A percentile compares a stretch with the other conserved stretches of the same genome.
Evolutionary conservation across 2,888 invertebrate species (phyloP).

Genomic region (Cephus sareptanus): DNA sequence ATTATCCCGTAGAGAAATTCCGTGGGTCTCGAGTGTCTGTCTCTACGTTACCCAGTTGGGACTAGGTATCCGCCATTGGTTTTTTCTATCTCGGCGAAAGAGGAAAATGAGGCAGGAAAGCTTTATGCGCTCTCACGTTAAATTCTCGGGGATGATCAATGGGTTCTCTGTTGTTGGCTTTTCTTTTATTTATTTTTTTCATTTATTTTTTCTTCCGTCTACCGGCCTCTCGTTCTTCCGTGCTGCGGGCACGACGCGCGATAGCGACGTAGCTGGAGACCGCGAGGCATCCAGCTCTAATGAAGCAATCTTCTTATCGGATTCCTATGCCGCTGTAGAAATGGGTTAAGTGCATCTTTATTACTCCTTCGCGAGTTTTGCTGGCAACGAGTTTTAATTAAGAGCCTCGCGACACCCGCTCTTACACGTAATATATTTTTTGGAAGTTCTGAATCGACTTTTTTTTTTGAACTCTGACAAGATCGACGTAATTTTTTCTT

Average conservation of each 20-base stretch:
- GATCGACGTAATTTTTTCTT: not conserved
- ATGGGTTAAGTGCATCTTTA: not conserved
- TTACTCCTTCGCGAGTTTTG: not conserved
- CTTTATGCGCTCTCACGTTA: not conserved
- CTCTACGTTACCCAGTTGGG: not conserved
- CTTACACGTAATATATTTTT: not conserved
- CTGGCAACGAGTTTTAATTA: not conserved
- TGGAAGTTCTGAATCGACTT: not conserved
- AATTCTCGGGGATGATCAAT: not conserved
- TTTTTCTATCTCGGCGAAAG: not conserved
- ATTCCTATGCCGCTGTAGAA: not conserved
- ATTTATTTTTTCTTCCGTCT: not conserved
- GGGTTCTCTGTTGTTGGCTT: not conserved
- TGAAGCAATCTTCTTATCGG: not conserved
- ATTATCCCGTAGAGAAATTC: not conserved
- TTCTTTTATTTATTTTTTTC: not conserved
- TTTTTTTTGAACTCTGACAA: not conserved
- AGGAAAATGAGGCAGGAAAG: not conserved
- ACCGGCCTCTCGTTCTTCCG: not conserved
- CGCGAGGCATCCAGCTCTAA: not conserved
- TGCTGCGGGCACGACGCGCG: not conserved
- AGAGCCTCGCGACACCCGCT: not conserved
- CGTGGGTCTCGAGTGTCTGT: not conserved
- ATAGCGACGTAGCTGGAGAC: not conserved
- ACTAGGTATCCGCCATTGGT: not conserved